These are phyloP conservation scores for Lucifuga dentata DNA, from an alignment of 2,113 vertebrate species.

Conservation along the genomic window DNA sequence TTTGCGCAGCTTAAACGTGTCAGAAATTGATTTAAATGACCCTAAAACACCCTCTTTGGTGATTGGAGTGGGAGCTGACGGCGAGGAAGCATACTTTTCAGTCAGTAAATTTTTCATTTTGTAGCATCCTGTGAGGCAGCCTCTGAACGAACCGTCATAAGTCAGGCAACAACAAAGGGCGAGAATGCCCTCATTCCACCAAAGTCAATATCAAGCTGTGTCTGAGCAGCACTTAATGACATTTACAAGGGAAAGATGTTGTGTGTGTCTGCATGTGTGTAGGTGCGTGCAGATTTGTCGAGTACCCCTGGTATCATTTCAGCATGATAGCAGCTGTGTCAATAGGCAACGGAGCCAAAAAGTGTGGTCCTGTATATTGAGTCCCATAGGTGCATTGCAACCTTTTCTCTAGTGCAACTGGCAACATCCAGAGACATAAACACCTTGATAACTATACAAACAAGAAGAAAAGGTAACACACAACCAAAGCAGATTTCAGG, in stretches of 20 bases:
- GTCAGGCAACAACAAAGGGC: conserved; percentile 45
- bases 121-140: conserved; percentile 42
- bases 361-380: conserved; percentile 56
- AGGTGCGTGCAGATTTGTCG: conserved; percentile 51
- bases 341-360: conserved; percentile 70
- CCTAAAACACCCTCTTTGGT: conserved; percentile 2
- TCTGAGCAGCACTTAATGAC: conserved; percentile 54
- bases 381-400: conserved; percentile 49
- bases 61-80: conserved; percentile 27
- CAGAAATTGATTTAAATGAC: conserved; percentile 10
- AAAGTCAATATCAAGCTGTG: conserved; percentile 61
- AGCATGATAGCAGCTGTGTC: conserved; percentile 78
- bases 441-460: conserved; percentile 68
- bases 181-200: conserved; percentile 20
- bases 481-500: conserved; percentile 66
- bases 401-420: conserved; percentile 61
- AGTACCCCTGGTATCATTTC: conserved; percentile 63
- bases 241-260: conserved; percentile 58
- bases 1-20: conserved; percentile 9
- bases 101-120: background rate
- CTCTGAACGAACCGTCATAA: conserved; percentile 38
- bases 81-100: conserved; percentile 10
- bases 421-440: conserved; percentile 71
- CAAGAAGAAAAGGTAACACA: conserved; percentile 54
- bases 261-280: conserved; percentile 34